Conservation (phyloP, 1,140 invertebrate genomes). For the Papilio helenus region DNA sequence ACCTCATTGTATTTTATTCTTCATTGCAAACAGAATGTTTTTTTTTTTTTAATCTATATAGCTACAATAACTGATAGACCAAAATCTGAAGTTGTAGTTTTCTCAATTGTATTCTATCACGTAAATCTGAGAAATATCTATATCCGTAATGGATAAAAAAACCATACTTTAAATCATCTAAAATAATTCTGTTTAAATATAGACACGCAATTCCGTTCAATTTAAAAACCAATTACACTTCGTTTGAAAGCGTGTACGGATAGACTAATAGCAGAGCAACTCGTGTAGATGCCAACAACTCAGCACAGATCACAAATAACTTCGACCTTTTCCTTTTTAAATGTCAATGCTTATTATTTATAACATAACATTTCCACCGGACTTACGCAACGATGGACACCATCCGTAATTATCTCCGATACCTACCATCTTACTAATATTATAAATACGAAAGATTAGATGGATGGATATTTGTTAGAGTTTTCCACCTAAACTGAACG, state of each 20-base stretch:
- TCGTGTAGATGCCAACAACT: constrained; percentile 19
- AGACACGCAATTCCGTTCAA: not conserved
- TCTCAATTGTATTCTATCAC: too few relatives aligned
- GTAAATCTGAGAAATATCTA: not conserved
- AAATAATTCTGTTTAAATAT: not conserved
- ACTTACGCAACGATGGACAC: not conserved
- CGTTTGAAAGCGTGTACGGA: not conserved
- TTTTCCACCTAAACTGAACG: too few relatives aligned
- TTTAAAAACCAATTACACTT: not conserved
- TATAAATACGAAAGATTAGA: too few relatives aligned
- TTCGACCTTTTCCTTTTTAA: constrained; percentile 33
- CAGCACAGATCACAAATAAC: not conserved
- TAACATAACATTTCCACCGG: constrained; percentile 16
- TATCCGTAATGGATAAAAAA: too few relatives aligned
- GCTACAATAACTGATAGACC: not conserved
- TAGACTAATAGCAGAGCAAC: not conserved
- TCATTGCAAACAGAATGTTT: not conserved
- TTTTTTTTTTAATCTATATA: not conserved
- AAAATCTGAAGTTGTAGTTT: not conserved
- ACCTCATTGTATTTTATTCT: not conserved
- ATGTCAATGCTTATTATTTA: constrained; percentile 33
- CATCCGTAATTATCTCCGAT: not conserved
- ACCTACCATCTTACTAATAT: not conserved
- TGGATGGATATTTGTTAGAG: too few relatives aligned
- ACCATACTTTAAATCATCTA: too few relatives aligned